These are phyloP conservation scores for Tanypteryx hageni DNA, from an alignment of 2,888 invertebrate genomes.

Conservation along the genomic window DNA sequence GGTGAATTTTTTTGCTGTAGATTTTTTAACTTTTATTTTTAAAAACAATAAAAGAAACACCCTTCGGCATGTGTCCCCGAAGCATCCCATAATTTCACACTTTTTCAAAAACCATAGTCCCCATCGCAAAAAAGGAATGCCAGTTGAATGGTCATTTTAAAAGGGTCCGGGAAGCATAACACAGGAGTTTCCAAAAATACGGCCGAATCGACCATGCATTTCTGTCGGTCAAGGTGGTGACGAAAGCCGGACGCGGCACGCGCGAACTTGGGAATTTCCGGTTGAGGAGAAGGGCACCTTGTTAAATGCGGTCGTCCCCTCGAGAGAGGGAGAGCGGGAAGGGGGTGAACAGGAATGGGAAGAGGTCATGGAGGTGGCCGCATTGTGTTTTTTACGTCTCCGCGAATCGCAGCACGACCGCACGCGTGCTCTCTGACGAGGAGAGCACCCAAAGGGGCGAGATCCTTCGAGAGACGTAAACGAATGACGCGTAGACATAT, in stretches of 20 bases:
- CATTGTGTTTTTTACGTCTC: neutral
- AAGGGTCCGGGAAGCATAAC: neutral
- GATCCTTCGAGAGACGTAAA: neutral
- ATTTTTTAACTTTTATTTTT: too few species aligned
- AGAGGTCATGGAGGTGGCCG: neutral
- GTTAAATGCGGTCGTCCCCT: neutral
- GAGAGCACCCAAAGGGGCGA: too few species aligned
- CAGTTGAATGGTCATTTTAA: neutral
- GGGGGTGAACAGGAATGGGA: neutral
- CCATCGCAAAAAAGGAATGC: too few species aligned
- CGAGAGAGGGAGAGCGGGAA: neutral
- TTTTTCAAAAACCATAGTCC: too few species aligned
- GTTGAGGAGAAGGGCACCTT: neutral
- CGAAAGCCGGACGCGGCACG: constrained; percentile 37
- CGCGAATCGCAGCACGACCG: neutral
- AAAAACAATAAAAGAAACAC: too few species aligned
- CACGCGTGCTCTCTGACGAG: too few species aligned
- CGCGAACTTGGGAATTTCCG: constrained; percentile 41
- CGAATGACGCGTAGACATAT: neutral
- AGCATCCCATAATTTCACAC: too few species aligned
- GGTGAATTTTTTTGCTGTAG: too few species aligned
- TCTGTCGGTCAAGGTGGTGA: constrained; percentile 51
- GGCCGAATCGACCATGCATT: neutral
- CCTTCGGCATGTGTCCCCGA: too few species aligned
- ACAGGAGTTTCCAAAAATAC: neutral